Evolutionary conservation across 2,797 vertebrate genomes (phyloP).

Genomic region (Parotocinclus haroldoi): DNA sequence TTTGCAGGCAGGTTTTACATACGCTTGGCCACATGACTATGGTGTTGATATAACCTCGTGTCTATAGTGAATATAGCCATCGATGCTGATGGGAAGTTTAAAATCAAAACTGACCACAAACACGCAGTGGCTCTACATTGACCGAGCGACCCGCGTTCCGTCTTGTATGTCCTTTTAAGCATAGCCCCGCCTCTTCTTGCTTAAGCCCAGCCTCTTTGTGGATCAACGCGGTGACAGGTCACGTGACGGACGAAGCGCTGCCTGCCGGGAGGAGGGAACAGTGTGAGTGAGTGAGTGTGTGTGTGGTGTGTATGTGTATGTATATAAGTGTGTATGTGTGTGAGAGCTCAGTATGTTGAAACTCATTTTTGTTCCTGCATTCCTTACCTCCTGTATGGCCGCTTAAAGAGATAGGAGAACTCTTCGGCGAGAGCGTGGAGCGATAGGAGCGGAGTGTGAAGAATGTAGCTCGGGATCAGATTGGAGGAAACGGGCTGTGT

Average conservation of each 20-base stretch:
- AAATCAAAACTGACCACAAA: too few species aligned
- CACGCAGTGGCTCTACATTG: too few species aligned
- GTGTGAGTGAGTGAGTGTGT: background rate
- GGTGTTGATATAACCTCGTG: too few species aligned
- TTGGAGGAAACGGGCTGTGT: constrained; percentile 28
- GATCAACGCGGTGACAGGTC: constrained; percentile 73
- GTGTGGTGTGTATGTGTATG: background rate
- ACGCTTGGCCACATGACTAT: too few species aligned
- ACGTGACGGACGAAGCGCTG: constrained; percentile 70
- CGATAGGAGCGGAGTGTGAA: constrained; percentile 50
- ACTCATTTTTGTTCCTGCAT: constrained; percentile 72
- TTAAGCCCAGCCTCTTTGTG: constrained; percentile 59
- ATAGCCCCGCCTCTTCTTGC: constrained; percentile 53
- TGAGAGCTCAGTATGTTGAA: constrained; percentile 45
- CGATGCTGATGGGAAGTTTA: too few species aligned
- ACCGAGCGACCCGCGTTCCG: too few species aligned
- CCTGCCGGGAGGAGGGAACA: constrained; percentile 66
- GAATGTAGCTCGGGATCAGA: constrained; percentile 39
- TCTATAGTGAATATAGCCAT: too few species aligned
- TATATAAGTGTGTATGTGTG: too few species aligned
- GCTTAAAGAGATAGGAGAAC: constrained; percentile 58
- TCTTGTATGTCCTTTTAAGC: constrained; percentile 15
- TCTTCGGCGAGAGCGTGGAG: constrained; percentile 53
- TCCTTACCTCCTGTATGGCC: constrained; percentile 72
- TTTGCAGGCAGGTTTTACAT: too few species aligned